These are phyloP conservation scores for Drosophila mulleri DNA, from an alignment of 2,888 invertebrate genomes.

Conservation along the genomic window DNA sequence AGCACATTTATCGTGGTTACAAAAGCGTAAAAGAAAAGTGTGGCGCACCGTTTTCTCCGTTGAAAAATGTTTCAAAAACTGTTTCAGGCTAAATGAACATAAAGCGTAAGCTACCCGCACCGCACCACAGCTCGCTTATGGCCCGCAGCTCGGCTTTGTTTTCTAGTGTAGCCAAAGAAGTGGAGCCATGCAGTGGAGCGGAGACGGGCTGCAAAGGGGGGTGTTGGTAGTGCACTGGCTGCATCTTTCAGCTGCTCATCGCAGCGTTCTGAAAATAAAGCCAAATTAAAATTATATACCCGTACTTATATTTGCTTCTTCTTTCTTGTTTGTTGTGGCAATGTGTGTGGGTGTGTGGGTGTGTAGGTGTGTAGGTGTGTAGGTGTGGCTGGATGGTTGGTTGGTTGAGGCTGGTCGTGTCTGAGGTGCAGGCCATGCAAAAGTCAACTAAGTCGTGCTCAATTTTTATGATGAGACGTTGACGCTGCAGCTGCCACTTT, in stretches of 20 bases:
- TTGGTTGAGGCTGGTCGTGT: slow-evolving; percentile 6
- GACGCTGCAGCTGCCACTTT: slow-evolving; percentile 50
- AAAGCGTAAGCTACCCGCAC: slow-evolving; percentile 49
- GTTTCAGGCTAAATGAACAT: slow-evolving; percentile 80
- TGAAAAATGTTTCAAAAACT: slow-evolving; percentile 78
- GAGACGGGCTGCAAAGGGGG: neutral
- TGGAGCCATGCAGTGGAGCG: rapidly evolving
- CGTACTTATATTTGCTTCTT: slow-evolving; percentile 28
- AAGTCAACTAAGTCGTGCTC: slow-evolving; percentile 80
- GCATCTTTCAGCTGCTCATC: slow-evolving; percentile 57
- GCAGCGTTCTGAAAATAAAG: slow-evolving; percentile 74
- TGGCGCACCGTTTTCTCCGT: slow-evolving; percentile 58
- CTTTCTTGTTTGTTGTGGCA: slow-evolving; percentile 16
- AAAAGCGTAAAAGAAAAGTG: slow-evolving; percentile 79
- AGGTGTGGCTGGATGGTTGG: neutral
- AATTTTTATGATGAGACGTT: slow-evolving; percentile 75
- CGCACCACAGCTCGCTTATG: slow-evolving; percentile 10
- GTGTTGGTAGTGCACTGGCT: neutral
- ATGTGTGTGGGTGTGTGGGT: neutral
- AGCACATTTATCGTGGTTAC: slow-evolving; percentile 81
- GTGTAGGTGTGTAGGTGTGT: too few species aligned
- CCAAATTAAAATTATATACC: slow-evolving; percentile 79
- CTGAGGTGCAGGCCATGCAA: slow-evolving; percentile 42
- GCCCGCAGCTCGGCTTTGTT: slow-evolving; percentile 70
- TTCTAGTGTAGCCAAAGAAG: slow-evolving; percentile 30